Base-by-base conservation (phyloP, 2,113 vertebrate genomes). In the Nothocercus julius region DNA sequence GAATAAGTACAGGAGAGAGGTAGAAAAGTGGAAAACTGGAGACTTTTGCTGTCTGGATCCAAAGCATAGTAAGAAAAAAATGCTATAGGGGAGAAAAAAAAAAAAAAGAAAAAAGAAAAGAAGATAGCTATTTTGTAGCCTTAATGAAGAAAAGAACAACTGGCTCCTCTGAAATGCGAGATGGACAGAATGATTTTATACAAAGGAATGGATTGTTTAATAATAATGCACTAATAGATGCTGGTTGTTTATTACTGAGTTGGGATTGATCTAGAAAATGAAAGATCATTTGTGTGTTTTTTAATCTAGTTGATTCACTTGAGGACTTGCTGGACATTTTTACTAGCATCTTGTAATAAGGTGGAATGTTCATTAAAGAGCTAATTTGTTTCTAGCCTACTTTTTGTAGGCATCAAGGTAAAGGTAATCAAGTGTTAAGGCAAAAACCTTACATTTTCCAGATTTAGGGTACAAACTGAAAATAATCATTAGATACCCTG, bases 31-130 rank as follows among this genome's bases (percentile, higher is more conserved):
- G 19, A 16, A n/a, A 7, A 3, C 16, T 28, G 30, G 3, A 53
- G 38, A 21, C 11, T 2, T 44, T 73, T 78, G 27, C 61, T 30
- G 56, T 18, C 40, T 1, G 22, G 17, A 15, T 15, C 64, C 59
- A 11, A 10, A 76, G 28, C 24, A 1, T 1, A 1, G 28, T 8
- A 16, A 76, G 70, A 13, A 34, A 76, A 16, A 34, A 44, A 6
- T 7, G 0, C 24, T 25, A 42, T 47, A 13, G 22, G 32, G 49
- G 11, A 49, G 14, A 0, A 28, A 40, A 59, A 47, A 47, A 13
- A 53, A 12, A 0, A 25, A 59, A 13, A 47, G 11, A 0, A 28
- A 38, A 59, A 36, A 8, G 9, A 47, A 14, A 0, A 28, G 18
- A 18, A 24, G 19, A 22, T n/a, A 28, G 0, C 21, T 63, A 4